phyloP scores from a whole-genome alignment of 2,797 vertebrate genomes.

The Coregonus suidteri region DNA sequence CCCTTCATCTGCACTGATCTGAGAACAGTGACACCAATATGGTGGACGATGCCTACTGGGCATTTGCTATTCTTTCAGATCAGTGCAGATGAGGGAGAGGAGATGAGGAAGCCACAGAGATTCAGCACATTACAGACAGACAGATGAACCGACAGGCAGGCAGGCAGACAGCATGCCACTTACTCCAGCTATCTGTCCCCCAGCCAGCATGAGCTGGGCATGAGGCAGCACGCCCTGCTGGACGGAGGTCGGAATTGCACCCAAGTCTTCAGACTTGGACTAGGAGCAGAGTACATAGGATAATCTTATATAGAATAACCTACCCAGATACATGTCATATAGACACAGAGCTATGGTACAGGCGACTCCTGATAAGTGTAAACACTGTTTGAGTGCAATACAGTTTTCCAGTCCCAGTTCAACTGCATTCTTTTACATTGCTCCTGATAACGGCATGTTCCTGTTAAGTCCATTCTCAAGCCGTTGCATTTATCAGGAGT shows the following conservation, averaged over 20 bases:
- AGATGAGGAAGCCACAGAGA: not conserved
- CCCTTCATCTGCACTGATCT: not conserved
- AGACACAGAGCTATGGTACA: too few species aligned
- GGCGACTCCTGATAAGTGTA: too few species aligned
- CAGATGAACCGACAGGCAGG: not conserved
- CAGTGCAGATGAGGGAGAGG: not conserved
- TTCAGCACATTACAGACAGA: not conserved
- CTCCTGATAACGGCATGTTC: too few species aligned
- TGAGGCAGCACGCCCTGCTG: constrained; percentile 93
- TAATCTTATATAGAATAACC: constrained; percentile 15
- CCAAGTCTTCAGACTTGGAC: constrained; percentile 92
- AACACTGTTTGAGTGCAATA: too few species aligned
- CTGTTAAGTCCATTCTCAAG: too few species aligned
- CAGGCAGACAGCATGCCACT: constrained; percentile 71
- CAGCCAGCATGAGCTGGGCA: constrained; percentile 95
- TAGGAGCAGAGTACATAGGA: constrained; percentile 78
- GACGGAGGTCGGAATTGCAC: constrained; percentile 86
- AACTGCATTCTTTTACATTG: too few species aligned
- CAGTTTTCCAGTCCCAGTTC: too few species aligned
- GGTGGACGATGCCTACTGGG: not conserved
- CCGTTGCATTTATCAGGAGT: too few species aligned
- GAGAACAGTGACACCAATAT: not conserved
- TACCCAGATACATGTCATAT: too few species aligned
- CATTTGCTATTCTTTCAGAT: not conserved
- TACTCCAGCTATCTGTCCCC: constrained; percentile 97